These are phyloP conservation scores for Dichetophora obliterata DNA, from an alignment of 2,888 invertebrate genomes.

Conservation along the genomic window DNA sequence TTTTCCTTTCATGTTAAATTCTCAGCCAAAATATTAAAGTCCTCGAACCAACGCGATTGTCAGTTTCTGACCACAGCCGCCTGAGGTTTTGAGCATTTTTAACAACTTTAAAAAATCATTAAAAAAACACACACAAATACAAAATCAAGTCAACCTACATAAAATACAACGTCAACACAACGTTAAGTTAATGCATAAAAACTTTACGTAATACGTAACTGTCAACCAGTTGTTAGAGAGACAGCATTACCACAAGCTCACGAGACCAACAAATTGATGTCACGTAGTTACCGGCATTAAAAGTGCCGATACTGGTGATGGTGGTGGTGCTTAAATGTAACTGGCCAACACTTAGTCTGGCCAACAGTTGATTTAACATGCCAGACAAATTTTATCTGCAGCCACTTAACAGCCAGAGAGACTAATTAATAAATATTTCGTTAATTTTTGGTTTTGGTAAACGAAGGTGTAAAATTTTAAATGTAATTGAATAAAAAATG, in stretches of 20 bases:
- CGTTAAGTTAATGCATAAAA: not conserved
- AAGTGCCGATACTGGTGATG: constrained; percentile 16
- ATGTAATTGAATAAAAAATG: constrained; percentile 48
- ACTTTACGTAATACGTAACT: constrained; percentile 32
- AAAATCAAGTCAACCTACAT: not conserved
- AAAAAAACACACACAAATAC: not conserved
- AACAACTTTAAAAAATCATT: no score
- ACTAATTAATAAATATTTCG: constrained; percentile 33
- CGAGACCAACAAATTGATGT: constrained; percentile 27
- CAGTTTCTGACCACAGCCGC: no score
- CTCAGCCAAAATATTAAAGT: no score
- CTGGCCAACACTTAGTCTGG: not conserved
- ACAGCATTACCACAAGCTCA: constrained; percentile 1
- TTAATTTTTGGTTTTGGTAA: not conserved
- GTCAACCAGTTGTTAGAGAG: constrained; percentile 30
- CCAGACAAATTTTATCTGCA: constrained; percentile 22
- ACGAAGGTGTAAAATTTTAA: constrained; percentile 46
- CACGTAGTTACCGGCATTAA: not conserved
- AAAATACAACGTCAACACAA: not conserved
- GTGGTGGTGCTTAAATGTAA: not conserved
- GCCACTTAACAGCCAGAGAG: not conserved
- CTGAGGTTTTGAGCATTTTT: no score
- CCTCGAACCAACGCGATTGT: no score
- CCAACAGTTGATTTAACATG: not conserved
- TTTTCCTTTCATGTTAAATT: no score